Conservation (phyloP, 2,888 invertebrate genomes). For the Tipula vernalis region DNA sequence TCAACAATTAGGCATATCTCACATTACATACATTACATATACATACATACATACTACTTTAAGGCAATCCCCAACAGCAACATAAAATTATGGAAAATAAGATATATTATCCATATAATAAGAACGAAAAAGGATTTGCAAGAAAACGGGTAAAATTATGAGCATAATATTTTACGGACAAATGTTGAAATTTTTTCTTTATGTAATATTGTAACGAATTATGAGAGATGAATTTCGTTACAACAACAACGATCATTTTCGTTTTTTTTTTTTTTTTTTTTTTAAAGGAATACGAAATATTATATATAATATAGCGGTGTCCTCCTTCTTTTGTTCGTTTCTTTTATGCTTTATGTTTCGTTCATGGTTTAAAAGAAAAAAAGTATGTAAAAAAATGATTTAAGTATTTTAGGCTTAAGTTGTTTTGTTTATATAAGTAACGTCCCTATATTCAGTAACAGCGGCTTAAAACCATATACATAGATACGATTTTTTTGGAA, state of each 20-base stretch:
- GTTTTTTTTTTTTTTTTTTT: neutral
- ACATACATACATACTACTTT: neutral
- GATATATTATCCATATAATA: neutral
- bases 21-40: neutral
- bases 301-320: neutral
- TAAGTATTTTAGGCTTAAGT: neutral
- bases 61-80: neutral
- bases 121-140: conserved; percentile 4
- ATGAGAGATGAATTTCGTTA: neutral
- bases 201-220: conserved; percentile 5
- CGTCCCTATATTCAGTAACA: neutral
- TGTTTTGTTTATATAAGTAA: neutral
- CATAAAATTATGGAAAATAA: neutral
- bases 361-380: neutral
- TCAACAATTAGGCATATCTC: neutral
- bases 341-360: neutral
- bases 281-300: neutral
- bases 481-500: neutral
- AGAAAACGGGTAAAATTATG: neutral
- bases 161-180: neutral
- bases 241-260: neutral
- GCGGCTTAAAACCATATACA: neutral
- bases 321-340: neutral
- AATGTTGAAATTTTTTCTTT: conserved; percentile 10
- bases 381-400: neutral